phyloP scores from a whole-genome alignment of 2,113 vertebrate genomes.

The Parus major region DNA sequence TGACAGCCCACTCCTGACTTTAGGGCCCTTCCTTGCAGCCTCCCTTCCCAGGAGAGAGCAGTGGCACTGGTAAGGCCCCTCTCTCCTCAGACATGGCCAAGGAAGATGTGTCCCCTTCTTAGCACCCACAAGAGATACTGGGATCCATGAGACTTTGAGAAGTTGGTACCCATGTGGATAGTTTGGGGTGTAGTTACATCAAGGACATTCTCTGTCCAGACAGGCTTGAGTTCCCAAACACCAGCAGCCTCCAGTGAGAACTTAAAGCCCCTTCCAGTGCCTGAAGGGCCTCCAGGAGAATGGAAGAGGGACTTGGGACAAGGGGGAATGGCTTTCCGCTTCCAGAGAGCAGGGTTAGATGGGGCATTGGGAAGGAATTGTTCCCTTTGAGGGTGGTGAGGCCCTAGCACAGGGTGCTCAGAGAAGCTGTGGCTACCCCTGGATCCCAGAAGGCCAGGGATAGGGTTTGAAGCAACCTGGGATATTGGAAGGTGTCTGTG shows the following conservation, averaged over 20 bases:
- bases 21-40: neutral
- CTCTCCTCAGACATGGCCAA: neutral
- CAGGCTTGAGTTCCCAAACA: constrained; percentile 1
- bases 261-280: neutral
- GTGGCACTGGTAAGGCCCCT: neutral
- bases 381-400: rapidly evolving
- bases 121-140: neutral
- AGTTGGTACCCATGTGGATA: neutral
- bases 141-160: neutral
- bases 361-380: neutral
- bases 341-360: rapidly evolving
- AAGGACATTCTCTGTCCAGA: neutral
- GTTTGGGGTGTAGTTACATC: neutral
- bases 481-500: rapidly evolving
- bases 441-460: neutral
- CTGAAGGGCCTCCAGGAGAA: neutral
- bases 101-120: neutral
- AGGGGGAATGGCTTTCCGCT: neutral
- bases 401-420: neutral
- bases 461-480: rapidly evolving
- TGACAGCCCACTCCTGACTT: neutral
- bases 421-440: neutral
- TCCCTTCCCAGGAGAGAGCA: neutral
- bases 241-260: neutral
- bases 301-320: neutral